These are phyloP conservation scores for Acropora yongei DNA, from an alignment of 64 coral and sea anemone genomes.

Conservation along the genomic window DNA sequence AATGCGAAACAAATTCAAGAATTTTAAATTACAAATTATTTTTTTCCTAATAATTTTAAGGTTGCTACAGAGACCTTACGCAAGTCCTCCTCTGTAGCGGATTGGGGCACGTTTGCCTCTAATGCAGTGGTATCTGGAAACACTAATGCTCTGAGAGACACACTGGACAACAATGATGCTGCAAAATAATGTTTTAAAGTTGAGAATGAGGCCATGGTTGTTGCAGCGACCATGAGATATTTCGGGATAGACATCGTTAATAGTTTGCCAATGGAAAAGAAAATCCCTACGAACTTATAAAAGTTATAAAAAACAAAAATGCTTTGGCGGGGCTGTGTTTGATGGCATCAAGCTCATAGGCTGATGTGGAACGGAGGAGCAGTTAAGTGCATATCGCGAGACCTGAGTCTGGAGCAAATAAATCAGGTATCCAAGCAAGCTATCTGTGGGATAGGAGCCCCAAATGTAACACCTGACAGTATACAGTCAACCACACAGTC, in stretches of 20 bases:
- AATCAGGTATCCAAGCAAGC: constrained; percentile 57
- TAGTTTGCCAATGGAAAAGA: constrained; percentile 45
- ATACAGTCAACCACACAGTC: constrained; percentile 56
- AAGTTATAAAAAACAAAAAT: constrained; percentile 58
- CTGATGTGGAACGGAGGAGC: constrained; percentile 68
- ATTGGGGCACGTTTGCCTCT: constrained; percentile 74
- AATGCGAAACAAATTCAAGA: constrained; percentile 7
- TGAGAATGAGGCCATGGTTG: constrained; percentile 59
- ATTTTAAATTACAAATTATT: constrained; percentile 1
- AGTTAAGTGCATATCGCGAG: constrained; percentile 59
- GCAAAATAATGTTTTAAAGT: constrained; percentile 69
- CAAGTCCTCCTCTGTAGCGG: constrained; percentile 68
- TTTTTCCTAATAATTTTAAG: constrained; percentile 27
- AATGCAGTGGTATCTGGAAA: constrained; percentile 83
- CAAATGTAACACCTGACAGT: constrained; percentile 47
- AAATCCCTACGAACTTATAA: constrained; percentile 14
- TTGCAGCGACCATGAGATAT: constrained; percentile 54
- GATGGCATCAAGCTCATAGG: constrained; percentile 53
- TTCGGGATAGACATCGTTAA: constrained; percentile 46
- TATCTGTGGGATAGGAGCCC: constrained; percentile 55
- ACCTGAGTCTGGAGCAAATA: constrained; percentile 65
- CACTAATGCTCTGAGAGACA: constrained; percentile 56
- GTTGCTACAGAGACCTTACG: constrained; percentile 30
- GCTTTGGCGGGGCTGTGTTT: constrained; percentile 65
- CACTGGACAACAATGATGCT: constrained; percentile 60